These are phyloP conservation scores for Sycophila texana DNA, from an alignment of 2,888 invertebrate species.

Conservation along the genomic window DNA sequence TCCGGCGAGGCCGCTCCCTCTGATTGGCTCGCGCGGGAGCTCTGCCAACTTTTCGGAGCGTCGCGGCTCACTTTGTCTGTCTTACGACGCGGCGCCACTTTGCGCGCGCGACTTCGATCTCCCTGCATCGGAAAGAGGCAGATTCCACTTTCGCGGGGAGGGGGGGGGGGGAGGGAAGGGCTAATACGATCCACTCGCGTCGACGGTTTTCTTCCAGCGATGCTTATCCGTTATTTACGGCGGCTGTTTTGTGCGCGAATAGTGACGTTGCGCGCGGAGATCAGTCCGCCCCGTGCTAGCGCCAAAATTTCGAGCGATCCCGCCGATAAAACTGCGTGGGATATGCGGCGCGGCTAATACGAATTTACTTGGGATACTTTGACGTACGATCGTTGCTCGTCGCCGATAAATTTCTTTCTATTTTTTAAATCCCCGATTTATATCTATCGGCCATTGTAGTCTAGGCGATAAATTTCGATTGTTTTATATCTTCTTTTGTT, in stretches of 20 bases:
- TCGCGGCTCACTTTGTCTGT: not conserved
- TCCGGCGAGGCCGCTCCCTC: not conserved
- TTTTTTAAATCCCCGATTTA: not conserved
- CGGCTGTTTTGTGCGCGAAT: not conserved
- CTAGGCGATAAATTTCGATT: not conserved
- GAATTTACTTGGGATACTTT: not conserved
- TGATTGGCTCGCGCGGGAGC: not conserved
- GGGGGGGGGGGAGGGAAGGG: not conserved
- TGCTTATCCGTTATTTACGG: constrained; percentile 50
- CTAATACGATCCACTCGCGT: constrained; percentile 35
- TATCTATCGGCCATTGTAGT: not conserved
- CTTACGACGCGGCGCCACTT: not conserved
- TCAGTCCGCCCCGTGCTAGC: not conserved
- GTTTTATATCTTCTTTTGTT: not conserved
- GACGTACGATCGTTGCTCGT: not conserved
- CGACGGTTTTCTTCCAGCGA: constrained; percentile 26
- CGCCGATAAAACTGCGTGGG: constrained; percentile 10
- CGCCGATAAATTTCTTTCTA: not conserved
- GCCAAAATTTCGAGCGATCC: constrained; percentile 40
- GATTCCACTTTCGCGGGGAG: not conserved
- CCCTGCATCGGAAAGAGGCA: constrained; percentile 2
- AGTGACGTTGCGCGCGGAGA: not conserved
- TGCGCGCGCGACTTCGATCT: too few relatives aligned
- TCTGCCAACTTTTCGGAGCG: not conserved
- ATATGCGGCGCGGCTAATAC: not conserved